A percentile compares a stretch with the other conserved stretches of the same genome.
Evolutionary conservation across 2,797 vertebrate species (phyloP).

Genomic region (Okamejei kenojei): DNA sequence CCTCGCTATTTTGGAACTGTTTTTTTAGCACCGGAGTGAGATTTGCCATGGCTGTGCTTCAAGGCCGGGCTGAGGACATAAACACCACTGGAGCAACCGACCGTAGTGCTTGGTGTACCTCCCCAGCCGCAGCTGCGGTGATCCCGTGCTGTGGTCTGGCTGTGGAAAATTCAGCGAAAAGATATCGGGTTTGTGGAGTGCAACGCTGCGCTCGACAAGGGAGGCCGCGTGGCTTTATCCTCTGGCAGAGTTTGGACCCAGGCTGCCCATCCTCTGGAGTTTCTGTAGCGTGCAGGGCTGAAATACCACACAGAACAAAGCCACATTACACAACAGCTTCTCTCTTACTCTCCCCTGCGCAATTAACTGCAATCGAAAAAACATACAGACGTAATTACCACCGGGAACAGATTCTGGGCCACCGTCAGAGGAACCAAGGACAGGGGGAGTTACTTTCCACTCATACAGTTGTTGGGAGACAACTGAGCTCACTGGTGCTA

Average conservation of each 20-base stretch:
- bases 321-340: background rate
- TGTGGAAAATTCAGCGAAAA: background rate
- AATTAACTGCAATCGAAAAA: background rate
- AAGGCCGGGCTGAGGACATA: background rate
- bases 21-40: background rate
- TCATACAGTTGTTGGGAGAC: background rate
- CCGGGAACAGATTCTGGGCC: background rate
- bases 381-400: background rate
- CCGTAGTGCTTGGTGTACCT: background rate
- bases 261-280: background rate
- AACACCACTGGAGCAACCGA: background rate
- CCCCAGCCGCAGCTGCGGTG: background rate
- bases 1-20: conserved; percentile 8
- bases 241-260: background rate
- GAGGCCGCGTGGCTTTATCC: background rate
- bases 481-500: too few species aligned
- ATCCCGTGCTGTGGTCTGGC: background rate
- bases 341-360: background rate
- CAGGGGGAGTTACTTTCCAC: background rate
- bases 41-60: background rate
- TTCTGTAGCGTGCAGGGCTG: background rate
- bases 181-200: background rate
- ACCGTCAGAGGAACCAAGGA: background rate
- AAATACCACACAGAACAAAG: background rate
- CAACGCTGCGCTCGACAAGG: background rate